Conservation (phyloP, 1,140 invertebrate genomes). For the Phthorimaea operculella region DNA sequence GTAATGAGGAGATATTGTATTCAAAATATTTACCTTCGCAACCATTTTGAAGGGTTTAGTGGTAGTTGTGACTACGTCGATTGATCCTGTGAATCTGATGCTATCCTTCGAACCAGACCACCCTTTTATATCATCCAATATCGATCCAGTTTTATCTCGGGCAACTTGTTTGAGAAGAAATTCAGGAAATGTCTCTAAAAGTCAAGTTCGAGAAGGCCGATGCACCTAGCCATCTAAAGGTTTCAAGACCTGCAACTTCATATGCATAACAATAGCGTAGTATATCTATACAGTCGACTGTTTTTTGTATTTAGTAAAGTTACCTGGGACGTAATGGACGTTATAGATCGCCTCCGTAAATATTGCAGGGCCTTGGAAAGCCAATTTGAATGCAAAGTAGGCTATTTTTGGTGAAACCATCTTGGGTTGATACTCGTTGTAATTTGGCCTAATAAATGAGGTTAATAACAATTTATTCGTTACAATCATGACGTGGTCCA, state of each 20-base stretch:
- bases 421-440: no score
- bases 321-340: neutral
- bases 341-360: neutral
- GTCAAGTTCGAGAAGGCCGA: constrained; percentile 46
- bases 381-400: neutral
- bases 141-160: constrained; percentile 38
- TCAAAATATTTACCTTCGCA: constrained; percentile 10
- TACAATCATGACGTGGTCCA: no score
- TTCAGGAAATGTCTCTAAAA: constrained; percentile 53
- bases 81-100: constrained; percentile 10
- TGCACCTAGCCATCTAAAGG: constrained; percentile 31
- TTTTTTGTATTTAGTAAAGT: neutral
- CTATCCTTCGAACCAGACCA: neutral
- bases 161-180: constrained; percentile 41
- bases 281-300: constrained; percentile 5
- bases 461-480: no score
- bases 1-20: neutral
- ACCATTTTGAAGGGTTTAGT: constrained; percentile 10
- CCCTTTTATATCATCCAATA: constrained; percentile 11
- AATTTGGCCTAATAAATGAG: no score
- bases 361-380: neutral
- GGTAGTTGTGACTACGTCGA: constrained; percentile 14
- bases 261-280: constrained; percentile 6
- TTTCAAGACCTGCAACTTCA: constrained; percentile 8
- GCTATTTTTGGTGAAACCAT: neutral